Percentiles rank a stretch among this genome's conserved stretches.
Conservation (phyloP, 2,797 vertebrate genomes). For the Lerista edwardsae region DNA sequence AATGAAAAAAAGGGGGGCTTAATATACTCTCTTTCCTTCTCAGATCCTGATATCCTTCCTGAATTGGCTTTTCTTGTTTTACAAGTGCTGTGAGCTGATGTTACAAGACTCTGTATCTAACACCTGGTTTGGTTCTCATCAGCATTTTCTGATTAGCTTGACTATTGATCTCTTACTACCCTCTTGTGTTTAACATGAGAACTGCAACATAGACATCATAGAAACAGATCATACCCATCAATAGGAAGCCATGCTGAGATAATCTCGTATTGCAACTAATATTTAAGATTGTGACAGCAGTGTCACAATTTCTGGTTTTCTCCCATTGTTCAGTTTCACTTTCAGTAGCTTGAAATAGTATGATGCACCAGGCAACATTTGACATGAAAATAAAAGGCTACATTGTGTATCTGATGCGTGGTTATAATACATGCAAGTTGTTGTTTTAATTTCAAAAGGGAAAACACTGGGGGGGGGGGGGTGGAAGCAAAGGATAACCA, state of each 20-base stretch:
- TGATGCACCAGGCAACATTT: not conserved
- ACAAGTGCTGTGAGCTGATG: not conserved
- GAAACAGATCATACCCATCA: not conserved
- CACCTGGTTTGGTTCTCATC: not conserved
- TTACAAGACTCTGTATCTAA: not conserved
- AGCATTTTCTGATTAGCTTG: not conserved
- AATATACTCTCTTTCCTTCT: not conserved
- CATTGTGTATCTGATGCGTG: not conserved
- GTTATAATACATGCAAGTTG: too few relatives aligned
- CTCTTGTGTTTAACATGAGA: conserved; percentile 61
- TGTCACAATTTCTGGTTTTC: not conserved
- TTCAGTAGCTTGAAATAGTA: not conserved
- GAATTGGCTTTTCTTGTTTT: not conserved
- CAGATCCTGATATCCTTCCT: not conserved
- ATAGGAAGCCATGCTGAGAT: not conserved
- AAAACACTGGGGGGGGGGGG: not conserved
- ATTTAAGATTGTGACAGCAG: not conserved
- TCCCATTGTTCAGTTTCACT: not conserved
- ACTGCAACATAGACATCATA: conserved; percentile 39
- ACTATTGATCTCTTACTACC: conserved; percentile 48
- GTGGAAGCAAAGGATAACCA: not conserved
- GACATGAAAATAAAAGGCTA: conserved; percentile 2
- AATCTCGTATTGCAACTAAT: not conserved
- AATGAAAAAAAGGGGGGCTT: not conserved
- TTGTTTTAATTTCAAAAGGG: too few relatives aligned